phyloP scores from a whole-genome alignment of 2,888 invertebrate genomes.

The Tricholauxania praeusta region DNA sequence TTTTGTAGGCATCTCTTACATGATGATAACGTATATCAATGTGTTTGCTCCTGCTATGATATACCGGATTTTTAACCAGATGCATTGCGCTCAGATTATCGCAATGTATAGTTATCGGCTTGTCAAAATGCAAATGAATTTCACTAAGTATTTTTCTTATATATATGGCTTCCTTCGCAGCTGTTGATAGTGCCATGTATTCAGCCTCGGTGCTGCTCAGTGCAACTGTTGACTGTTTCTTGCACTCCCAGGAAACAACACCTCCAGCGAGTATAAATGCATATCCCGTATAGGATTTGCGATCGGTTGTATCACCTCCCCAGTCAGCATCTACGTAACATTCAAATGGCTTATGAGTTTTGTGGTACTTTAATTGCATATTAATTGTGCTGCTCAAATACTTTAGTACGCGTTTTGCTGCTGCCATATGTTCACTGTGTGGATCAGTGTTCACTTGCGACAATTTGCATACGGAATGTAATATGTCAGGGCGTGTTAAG shows the following conservation, averaged over 20 bases:
- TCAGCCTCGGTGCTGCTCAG: no score
- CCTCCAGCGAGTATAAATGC: conserved; percentile 30
- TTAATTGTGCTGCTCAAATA: conserved; percentile 37
- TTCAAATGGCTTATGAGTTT: conserved; percentile 27
- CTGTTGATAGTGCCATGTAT: no score
- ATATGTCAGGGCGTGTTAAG: conserved; percentile 37
- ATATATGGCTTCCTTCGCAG: conserved; percentile 25
- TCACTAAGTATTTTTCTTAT: background rate
- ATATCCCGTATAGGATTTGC: conserved; percentile 42
- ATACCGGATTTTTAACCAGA: conserved; percentile 42
- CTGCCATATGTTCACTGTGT: conserved; percentile 39
- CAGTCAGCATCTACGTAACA: conserved; percentile 46
- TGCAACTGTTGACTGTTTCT: conserved; percentile 45
- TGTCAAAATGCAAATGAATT: conserved; percentile 10
- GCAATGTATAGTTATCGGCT: conserved; percentile 18
- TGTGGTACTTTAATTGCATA: conserved; percentile 39
- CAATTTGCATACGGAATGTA: conserved; percentile 41
- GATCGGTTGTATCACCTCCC: conserved; percentile 36
- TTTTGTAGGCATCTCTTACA: conserved; percentile 31
- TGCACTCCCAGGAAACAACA: conserved; percentile 42
- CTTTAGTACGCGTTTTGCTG: conserved; percentile 40
- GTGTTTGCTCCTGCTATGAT: conserved; percentile 41
- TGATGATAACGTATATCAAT: conserved; percentile 39
- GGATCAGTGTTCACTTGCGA: conserved; percentile 43
- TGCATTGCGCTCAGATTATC: conserved; percentile 29